Evolutionary conservation across 2,113 vertebrate species (phyloP).

Genomic region (Oncorhynchus keta): DNA sequence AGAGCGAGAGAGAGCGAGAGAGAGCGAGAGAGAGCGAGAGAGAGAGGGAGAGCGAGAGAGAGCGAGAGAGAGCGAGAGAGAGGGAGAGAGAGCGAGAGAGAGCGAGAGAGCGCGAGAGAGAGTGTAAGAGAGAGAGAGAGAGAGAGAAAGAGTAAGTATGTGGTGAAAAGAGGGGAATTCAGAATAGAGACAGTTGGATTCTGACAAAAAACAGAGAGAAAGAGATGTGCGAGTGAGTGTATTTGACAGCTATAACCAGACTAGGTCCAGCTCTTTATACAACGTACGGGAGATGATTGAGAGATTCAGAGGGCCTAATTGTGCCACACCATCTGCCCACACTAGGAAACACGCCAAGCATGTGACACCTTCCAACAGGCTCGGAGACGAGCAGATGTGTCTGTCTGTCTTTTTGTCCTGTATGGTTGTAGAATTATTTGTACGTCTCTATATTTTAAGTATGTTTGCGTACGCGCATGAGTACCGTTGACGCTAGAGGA

Average conservation of each 20-base stretch:
- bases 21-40: too few species aligned
- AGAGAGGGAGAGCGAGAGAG: too few species aligned
- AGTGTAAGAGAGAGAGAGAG: too few species aligned
- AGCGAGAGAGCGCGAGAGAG: too few species aligned
- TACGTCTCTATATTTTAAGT: neutral
- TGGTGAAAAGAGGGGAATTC: too few species aligned
- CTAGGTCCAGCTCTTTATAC: constrained; percentile 42
- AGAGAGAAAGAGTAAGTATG: too few species aligned
- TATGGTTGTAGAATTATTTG: too few species aligned
- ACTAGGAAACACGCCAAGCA: constrained; percentile 67
- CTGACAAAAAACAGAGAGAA: neutral
- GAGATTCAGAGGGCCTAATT: constrained; percentile 76
- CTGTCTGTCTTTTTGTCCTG: too few species aligned
- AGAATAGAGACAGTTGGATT: too few species aligned
- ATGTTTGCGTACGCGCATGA: neutral
- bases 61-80: neutral
- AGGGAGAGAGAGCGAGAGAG: too few species aligned
- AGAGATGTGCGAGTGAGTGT: constrained; percentile 24
- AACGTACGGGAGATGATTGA: constrained; percentile 62
- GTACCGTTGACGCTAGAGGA: neutral
- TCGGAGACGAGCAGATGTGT: constrained; percentile 70
- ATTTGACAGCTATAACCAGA: constrained; percentile 30
- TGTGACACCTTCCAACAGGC: constrained; percentile 67
- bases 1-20: neutral
- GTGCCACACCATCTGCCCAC: constrained; percentile 79